Percentiles rank a stretch among this genome's conserved stretches.
Evolutionary conservation across 1,140 invertebrate species (phyloP).

Genomic region (Drepana arcuata): DNA sequence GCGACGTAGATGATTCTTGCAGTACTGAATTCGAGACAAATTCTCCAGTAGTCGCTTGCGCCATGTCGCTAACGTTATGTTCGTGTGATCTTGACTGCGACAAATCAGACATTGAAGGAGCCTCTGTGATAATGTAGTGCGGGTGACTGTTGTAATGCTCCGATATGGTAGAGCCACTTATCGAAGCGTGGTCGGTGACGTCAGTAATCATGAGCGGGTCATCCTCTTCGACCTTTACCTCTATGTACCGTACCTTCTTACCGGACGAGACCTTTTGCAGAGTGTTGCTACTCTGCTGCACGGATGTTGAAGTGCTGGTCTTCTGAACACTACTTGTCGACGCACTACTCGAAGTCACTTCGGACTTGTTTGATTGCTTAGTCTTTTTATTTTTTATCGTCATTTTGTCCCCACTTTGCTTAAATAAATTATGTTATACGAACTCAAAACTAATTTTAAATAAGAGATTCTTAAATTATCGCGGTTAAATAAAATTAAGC

Average conservation of each 20-base stretch:
- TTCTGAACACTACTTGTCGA: slow-evolving; percentile 64
- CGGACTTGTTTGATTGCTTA: slow-evolving; percentile 54
- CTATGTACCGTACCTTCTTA: slow-evolving; percentile 67
- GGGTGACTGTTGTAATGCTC: slow-evolving; percentile 68
- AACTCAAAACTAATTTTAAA: slow-evolving; percentile 26
- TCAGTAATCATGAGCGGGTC: slow-evolving; percentile 71
- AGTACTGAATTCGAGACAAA: slow-evolving; percentile 53
- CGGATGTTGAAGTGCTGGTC: slow-evolving; percentile 48
- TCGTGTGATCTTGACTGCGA: slow-evolving; percentile 44
- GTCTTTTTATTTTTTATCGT: slow-evolving; percentile 72
- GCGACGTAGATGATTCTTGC: slow-evolving; percentile 53
- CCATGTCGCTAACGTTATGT: slow-evolving; percentile 62
- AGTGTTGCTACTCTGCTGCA: slow-evolving; percentile 52
- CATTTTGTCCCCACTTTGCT: slow-evolving; percentile 58
- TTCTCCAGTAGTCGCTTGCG: slow-evolving; percentile 53
- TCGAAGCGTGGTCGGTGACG: slow-evolving; percentile 61
- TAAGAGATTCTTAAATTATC: slow-evolving; percentile 50
- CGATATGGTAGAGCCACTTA: slow-evolving; percentile 63
- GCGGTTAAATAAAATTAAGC: slow-evolving; percentile 49
- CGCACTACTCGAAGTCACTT: slow-evolving; percentile 55
- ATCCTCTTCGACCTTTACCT: slow-evolving; percentile 69
- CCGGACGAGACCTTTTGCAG: slow-evolving; percentile 64
- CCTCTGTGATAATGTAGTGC: slow-evolving; percentile 70
- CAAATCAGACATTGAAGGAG: slow-evolving; percentile 62
- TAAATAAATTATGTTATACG: slow-evolving; percentile 22